Percentiles rank a stretch among this genome's conserved stretches.
Conservation (phyloP, 2,113 vertebrate species). For the Sisor rabdophorus region DNA sequence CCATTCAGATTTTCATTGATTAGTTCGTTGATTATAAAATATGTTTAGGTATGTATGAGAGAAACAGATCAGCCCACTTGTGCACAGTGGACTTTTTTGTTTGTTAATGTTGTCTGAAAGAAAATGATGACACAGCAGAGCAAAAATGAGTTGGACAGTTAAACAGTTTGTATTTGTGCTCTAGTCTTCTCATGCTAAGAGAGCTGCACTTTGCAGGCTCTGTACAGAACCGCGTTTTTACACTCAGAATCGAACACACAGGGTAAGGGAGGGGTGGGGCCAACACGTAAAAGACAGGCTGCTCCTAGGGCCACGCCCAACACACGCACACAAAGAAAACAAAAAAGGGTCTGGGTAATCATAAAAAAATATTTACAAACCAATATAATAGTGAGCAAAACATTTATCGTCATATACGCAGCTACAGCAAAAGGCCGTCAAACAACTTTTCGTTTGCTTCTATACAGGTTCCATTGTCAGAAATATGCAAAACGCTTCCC, state of each 20-base stretch:
- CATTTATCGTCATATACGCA: constrained; percentile 71
- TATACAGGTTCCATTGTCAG: constrained; percentile 83
- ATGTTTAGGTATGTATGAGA: too few species aligned
- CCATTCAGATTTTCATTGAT: too few species aligned
- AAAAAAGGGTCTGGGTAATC: constrained; percentile 53
- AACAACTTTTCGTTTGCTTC: constrained; percentile 77
- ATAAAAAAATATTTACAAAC: constrained; percentile 83
- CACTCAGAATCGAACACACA: constrained; percentile 49
- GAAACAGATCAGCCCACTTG: neutral
- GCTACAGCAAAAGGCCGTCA: constrained; percentile 76
- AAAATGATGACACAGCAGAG: constrained; percentile 60
- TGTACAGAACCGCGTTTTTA: constrained; percentile 44
- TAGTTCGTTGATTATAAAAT: too few species aligned
- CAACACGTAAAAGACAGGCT: constrained; percentile 52
- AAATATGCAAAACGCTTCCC: constrained; percentile 79
- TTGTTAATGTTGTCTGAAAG: neutral
- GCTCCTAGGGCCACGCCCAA: constrained; percentile 60
- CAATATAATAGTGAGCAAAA: constrained; percentile 75
- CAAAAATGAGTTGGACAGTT: constrained; percentile 55
- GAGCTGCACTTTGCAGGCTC: constrained; percentile 42
- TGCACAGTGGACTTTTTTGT: neutral
- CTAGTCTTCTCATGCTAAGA: constrained; percentile 64
- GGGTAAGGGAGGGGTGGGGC: constrained; percentile 44
- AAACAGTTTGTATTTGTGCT: constrained; percentile 72
- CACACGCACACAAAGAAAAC: constrained; percentile 48